A percentile compares a stretch with the other conserved stretches of the same genome.
Conservation (phyloP, 1,140 invertebrate species). For the Monomorium pharaonis region DNA sequence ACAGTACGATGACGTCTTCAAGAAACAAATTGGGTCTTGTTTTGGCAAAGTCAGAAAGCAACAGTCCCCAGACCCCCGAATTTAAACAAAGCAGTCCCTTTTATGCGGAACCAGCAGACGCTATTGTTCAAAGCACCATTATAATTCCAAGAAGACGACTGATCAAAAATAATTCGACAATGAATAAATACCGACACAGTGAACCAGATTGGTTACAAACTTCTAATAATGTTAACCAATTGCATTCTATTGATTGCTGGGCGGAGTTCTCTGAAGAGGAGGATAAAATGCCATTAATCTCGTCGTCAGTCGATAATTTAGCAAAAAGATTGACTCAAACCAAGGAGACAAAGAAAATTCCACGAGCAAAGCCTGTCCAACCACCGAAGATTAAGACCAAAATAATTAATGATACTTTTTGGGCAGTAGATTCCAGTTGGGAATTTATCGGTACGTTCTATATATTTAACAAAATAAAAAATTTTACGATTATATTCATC, state of each 20-base stretch:
- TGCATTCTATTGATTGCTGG: conserved; percentile 87
- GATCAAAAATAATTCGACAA: conserved; percentile 75
- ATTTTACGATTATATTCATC: no score
- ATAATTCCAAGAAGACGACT: conserved; percentile 81
- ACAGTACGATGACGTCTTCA: conserved; percentile 80
- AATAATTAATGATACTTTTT: conserved; percentile 88
- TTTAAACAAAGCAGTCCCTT: conserved; percentile 93
- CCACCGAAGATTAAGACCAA: conserved; percentile 88
- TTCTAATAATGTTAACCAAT: conserved; percentile 77
- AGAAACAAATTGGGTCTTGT: conserved; percentile 82
- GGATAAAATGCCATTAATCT: conserved; percentile 85
- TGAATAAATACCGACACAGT: conserved; percentile 87
- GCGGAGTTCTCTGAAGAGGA: conserved; percentile 85
- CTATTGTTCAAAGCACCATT: conserved; percentile 86
- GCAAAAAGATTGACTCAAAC: conserved; percentile 83
- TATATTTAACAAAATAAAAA: no score
- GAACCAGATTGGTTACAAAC: conserved; percentile 87
- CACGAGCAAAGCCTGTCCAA: conserved; percentile 89
- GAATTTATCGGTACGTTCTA: conserved; percentile 91
- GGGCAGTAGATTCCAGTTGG: conserved; percentile 95
- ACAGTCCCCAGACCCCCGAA: conserved; percentile 81
- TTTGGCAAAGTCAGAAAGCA: conserved; percentile 80
- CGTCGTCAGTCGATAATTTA: conserved; percentile 90
- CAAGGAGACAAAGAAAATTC: conserved; percentile 83
- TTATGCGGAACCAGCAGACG: conserved; percentile 96